Evolutionary conservation across 64 coral and sea anemone genomes (phyloP), one percentile per base, ranked within the genome.

Genomic region (Acropora tenuis): DNA sequence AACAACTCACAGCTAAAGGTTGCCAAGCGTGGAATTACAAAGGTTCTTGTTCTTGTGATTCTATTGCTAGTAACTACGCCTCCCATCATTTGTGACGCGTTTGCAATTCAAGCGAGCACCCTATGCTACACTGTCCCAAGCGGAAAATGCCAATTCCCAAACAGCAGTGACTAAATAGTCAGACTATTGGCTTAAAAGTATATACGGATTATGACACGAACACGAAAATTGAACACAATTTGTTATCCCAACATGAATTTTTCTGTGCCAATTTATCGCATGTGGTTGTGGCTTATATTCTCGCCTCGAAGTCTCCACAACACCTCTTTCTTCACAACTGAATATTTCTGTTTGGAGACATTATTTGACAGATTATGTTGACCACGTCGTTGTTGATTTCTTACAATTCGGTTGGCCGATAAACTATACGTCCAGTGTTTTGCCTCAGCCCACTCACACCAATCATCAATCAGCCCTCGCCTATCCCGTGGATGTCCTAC

Each of bases 11-110:
- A 2, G 72, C 72, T 74, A 43, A 74, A 74, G 20, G 72, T 74
- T 86, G 82, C 43, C 82, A 86, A 44, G 68, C 61, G 41, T 87
- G 84, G 68, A 87, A 87, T 46, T 75, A 87, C 20, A 75, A 47
- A 30, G 84, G 45, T 8, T 49, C 18, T 47, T 87, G 84, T 87
- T 47, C 67, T 13, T 87, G 84, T 52, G 84, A 53, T 55, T 48
- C 45, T 17, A 43, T 1, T 13, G 30, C 65, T 19, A 67, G 16
- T 65, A 18, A 86, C 65, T 73, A 71, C 44, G 66, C 40, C 30
- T 4, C 66, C 4, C 20, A 3, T 47, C 83, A 86, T 69, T 15
- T 87, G 5, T 75, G 84, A 8, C 12, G 69, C 4, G 84, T 87
- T 47, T 87, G 84, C 69, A 87, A 87, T 47, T 73, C 84, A 19